Evolutionary conservation across 2,888 invertebrate genomes (phyloP).

Genomic region (Serripes groenlandicus): DNA sequence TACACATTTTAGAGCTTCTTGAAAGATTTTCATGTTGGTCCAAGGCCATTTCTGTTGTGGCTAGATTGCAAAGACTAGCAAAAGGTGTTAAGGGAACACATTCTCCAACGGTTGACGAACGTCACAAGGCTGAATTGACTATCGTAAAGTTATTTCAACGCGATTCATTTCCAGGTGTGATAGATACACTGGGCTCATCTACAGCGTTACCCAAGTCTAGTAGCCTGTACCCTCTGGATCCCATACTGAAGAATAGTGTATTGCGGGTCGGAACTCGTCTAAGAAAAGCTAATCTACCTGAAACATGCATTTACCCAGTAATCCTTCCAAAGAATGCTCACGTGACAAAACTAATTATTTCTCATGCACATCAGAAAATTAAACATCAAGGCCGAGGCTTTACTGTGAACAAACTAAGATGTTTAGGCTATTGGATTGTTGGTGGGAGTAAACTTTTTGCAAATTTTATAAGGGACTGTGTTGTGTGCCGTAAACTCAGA

Average conservation of each 20-base stretch:
- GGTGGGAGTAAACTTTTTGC: constrained; percentile 67
- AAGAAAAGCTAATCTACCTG: not conserved
- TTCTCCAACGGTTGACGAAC: not conserved
- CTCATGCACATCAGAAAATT: constrained; percentile 59
- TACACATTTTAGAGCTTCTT: constrained; percentile 4
- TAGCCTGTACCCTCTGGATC: constrained; percentile 41
- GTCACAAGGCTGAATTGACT: constrained; percentile 14
- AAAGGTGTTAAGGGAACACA: no score
- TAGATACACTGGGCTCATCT: not conserved
- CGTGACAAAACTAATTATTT: constrained; percentile 52
- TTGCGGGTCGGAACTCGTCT: constrained; percentile 52
- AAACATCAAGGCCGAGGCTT: constrained; percentile 66
- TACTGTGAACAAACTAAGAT: constrained; percentile 63
- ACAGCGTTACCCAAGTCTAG: constrained; percentile 6
- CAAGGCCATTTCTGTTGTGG: constrained; percentile 12
- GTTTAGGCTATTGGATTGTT: constrained; percentile 77
- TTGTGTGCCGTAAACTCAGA: constrained; percentile 72
- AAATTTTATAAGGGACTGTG: constrained; percentile 70
- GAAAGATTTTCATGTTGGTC: constrained; percentile 46
- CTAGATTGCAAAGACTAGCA: constrained; percentile 20
- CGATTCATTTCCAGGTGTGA: constrained; percentile 6
- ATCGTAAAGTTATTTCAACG: constrained; percentile 19
- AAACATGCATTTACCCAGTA: constrained; percentile 55
- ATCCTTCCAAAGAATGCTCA: constrained; percentile 63
- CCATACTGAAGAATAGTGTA: constrained; percentile 56